These are phyloP conservation scores for Phyllopteryx taeniolatus DNA, from an alignment of 2,113 vertebrate species.

Conservation along the genomic window DNA sequence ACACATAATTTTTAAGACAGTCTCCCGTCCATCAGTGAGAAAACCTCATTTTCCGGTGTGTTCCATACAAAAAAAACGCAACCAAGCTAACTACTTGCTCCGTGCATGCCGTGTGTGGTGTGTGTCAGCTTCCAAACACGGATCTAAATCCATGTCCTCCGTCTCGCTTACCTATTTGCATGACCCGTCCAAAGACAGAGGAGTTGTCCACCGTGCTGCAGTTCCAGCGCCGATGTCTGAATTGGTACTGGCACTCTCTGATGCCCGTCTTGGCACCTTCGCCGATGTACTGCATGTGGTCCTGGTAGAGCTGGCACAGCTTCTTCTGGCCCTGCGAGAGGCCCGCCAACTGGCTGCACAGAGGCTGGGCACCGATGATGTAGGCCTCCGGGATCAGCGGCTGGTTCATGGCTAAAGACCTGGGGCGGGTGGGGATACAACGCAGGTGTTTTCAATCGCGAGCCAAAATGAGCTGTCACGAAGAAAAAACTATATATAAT, in stretches of 20 bases:
- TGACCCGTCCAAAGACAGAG: slow-evolving; percentile 91
- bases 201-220: slow-evolving; percentile 96
- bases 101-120: neutral
- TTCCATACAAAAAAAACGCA: neutral
- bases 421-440: slow-evolving; percentile 43
- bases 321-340: slow-evolving; percentile 95
- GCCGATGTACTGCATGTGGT: slow-evolving; percentile 97
- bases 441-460: slow-evolving; percentile 34
- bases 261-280: slow-evolving; percentile 96
- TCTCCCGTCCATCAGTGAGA: neutral
- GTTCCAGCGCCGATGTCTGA: slow-evolving; percentile 95
- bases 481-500: slow-evolving; percentile 12
- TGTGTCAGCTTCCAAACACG: neutral
- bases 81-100: too few relatives aligned
- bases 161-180: slow-evolving; percentile 86
- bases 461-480: slow-evolving; percentile 8
- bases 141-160: neutral
- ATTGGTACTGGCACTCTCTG: slow-evolving; percentile 95
- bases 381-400: slow-evolving; percentile 96
- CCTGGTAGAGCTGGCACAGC: slow-evolving; percentile 96
- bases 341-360: slow-evolving; percentile 94
- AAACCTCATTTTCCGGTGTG: neutral
- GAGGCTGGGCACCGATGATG: slow-evolving; percentile 97
- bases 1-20: slow-evolving; percentile 4
- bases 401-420: slow-evolving; percentile 95